Percentiles rank a stretch among this genome's conserved stretches.
These are phyloP conservation scores for Tipula unca DNA, from an alignment of 2,888 invertebrate genomes.

Conservation along the genomic window DNA sequence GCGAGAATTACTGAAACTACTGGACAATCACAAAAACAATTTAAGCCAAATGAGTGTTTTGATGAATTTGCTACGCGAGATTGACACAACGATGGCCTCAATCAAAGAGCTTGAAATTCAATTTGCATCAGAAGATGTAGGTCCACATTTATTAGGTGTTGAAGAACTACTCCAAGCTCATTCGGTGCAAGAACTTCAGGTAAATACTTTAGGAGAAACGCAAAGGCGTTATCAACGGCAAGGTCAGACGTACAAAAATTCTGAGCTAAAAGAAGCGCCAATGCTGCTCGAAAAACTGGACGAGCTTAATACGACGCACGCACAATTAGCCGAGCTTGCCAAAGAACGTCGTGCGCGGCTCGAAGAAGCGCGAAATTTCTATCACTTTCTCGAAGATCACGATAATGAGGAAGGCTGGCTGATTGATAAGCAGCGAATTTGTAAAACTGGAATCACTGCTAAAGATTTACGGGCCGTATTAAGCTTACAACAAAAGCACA, in stretches of 20 bases:
- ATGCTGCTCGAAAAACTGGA: conserved; percentile 60
- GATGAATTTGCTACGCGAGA: conserved; percentile 83
- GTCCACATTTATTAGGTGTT: conserved; percentile 87
- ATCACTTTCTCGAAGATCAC: conserved; percentile 92
- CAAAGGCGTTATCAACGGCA: conserved; percentile 67
- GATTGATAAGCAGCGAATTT: conserved; percentile 87
- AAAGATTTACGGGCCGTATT: conserved; percentile 87
- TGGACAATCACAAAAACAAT: conserved; percentile 75
- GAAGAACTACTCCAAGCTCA: conserved; percentile 93
- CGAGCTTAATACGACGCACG: conserved; percentile 68
- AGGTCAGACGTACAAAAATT: conserved; percentile 49
- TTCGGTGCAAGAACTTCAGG: conserved; percentile 82
- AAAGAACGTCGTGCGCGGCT: conserved; percentile 67
- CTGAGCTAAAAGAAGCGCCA: conserved; percentile 49
- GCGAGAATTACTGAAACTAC: conserved; percentile 71
- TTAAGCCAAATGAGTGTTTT: conserved; percentile 72
- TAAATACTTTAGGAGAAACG: conserved; percentile 80
- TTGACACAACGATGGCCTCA: conserved; percentile 78
- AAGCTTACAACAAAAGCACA: conserved; percentile 86
- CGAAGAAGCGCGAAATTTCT: conserved; percentile 88
- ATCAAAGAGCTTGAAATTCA: conserved; percentile 74
- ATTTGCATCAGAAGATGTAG: conserved; percentile 70
- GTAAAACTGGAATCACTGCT: conserved; percentile 85
- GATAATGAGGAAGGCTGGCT: conserved; percentile 98
- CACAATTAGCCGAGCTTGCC: conserved; percentile 45